phyloP scores from a whole-genome alignment of 2,113 vertebrate genomes.

The Tetrax tetrax region DNA sequence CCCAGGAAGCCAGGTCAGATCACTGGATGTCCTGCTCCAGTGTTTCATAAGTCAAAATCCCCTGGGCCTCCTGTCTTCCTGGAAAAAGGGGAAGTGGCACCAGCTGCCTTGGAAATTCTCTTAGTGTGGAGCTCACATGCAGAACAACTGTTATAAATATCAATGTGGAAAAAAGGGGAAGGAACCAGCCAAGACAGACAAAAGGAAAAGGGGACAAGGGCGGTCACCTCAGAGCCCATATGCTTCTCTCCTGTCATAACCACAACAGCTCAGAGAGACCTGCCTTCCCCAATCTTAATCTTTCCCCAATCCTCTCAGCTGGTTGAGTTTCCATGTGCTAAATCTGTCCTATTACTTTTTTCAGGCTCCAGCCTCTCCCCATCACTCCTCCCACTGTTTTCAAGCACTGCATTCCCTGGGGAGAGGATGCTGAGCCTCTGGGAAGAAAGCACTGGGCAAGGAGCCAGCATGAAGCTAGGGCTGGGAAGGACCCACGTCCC shows the following conservation, averaged over 20 bases:
- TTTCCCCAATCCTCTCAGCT: background rate
- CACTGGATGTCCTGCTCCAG: background rate
- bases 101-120: constrained; percentile 62
- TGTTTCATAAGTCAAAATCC: background rate
- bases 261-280: background rate
- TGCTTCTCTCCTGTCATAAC: background rate
- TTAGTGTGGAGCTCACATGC: constrained; percentile 33
- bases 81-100: constrained; percentile 47
- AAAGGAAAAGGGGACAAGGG: background rate
- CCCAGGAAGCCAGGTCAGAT: background rate
- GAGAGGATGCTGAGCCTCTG: background rate
- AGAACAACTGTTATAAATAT: constrained; percentile 53
- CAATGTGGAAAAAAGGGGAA: constrained; percentile 41
- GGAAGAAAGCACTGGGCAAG: background rate
- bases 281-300: background rate
- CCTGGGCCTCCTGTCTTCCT: background rate
- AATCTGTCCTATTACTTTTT: background rate
- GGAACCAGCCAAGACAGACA: background rate
- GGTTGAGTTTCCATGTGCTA: background rate
- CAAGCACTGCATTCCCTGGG: background rate
- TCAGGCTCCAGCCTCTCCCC: background rate
- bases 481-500: background rate
- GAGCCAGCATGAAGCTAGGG: background rate
- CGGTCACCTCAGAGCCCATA: background rate
- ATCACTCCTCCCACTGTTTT: background rate